Conservation (phyloP, 2,888 invertebrate species). For the Agonopterix arenella region DNA sequence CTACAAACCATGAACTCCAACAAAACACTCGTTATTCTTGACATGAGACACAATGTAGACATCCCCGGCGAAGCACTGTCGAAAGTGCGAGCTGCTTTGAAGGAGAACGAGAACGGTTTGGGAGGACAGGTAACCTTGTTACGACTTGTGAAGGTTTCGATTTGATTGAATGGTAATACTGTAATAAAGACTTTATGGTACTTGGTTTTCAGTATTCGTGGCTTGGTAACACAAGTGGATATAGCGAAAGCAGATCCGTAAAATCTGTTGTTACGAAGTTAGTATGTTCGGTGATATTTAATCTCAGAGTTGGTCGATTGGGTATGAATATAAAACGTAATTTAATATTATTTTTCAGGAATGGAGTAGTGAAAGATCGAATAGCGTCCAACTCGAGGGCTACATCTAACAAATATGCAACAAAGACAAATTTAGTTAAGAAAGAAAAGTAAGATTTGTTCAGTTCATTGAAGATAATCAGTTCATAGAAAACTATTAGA, state of each 20-base stretch:
- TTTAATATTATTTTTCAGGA: conserved; percentile 25
- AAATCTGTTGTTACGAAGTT: conserved; percentile 25
- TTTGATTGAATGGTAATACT: too few relatives aligned
- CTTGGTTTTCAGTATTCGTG: conserved; percentile 50
- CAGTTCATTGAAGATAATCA: too few relatives aligned
- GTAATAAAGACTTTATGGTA: background rate
- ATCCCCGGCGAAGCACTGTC: conserved; percentile 65
- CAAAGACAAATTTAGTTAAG: conserved; percentile 38
- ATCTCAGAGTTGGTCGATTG: too few relatives aligned
- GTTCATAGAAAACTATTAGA: too few relatives aligned
- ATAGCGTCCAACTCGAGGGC: conserved; percentile 35
- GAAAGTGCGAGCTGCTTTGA: conserved; percentile 62
- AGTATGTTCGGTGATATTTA: too few relatives aligned
- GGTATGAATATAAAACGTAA: too few relatives aligned
- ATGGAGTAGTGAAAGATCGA: conserved; percentile 46
- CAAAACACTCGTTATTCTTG: conserved; percentile 81
- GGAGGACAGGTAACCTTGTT: conserved; percentile 53
- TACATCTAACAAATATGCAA: conserved; percentile 37
- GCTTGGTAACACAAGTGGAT: conserved; percentile 42
- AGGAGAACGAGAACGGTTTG: conserved; percentile 53
- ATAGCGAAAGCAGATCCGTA: conserved; percentile 41
- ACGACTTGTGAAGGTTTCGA: too few relatives aligned
- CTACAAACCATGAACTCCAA: conserved; percentile 80
- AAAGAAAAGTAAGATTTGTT: conserved; percentile 52
- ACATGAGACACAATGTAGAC: conserved; percentile 79